Percentiles rank a stretch among this genome's conserved stretches.
These are phyloP conservation scores for Apostichopus leukothele DNA, from an alignment of 53 echinoderm and acorn worm species.

Conservation along the genomic window DNA sequence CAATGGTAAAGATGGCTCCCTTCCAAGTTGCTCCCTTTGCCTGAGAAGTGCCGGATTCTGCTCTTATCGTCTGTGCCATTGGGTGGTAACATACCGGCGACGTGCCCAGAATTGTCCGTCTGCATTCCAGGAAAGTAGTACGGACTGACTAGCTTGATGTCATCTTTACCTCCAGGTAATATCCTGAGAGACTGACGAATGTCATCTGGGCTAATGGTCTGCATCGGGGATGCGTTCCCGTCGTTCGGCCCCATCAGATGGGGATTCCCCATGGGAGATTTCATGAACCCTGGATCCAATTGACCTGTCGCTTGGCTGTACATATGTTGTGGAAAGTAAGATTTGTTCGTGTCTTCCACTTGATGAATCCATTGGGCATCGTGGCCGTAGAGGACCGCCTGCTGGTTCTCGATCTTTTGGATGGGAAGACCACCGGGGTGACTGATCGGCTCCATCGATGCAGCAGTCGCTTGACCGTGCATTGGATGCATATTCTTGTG, in stretches of 20 bases:
- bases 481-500: slow-evolving; percentile 13
- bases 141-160: slow-evolving; percentile 17
- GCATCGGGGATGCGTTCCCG: slow-evolving; percentile 27
- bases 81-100: slow-evolving; percentile 22
- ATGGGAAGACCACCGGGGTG: slow-evolving; percentile 31
- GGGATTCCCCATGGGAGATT: slow-evolving; percentile 15
- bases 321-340: neutral
- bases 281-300: slow-evolving; percentile 15
- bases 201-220: slow-evolving; percentile 25
- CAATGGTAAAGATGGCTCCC: neutral
- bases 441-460: slow-evolving; percentile 15
- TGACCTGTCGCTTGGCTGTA: neutral
- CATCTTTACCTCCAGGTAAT: neutral
- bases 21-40: slow-evolving; percentile 1
- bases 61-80: slow-evolving; percentile 19
- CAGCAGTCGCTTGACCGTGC: slow-evolving; percentile 18
- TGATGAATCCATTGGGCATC: slow-evolving; percentile 2
- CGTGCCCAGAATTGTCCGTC: slow-evolving; percentile 13
- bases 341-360: neutral
- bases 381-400: slow-evolving; percentile 1
- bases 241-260: neutral
- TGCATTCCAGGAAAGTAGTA: slow-evolving; percentile 27
- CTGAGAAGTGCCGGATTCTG: slow-evolving; percentile 20
- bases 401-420: slow-evolving; percentile 41
- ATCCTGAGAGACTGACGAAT: slow-evolving; percentile 31